These are phyloP conservation scores for Thymelicus lineola DNA, from an alignment of 2,888 invertebrate genomes.

Conservation along the genomic window DNA sequence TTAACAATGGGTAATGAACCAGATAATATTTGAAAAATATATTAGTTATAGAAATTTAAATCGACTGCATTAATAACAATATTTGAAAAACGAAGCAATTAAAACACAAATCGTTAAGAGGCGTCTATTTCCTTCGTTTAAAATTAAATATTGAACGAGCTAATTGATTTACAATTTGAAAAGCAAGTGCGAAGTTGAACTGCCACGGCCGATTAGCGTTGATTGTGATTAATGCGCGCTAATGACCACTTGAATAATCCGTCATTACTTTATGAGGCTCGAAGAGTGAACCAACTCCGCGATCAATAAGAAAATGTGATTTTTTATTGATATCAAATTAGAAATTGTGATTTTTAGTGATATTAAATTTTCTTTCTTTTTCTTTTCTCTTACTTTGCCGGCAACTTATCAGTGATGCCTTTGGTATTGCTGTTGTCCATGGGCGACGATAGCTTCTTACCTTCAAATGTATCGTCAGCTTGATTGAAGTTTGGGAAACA, in stretches of 20 bases:
- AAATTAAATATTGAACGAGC: conserved; percentile 27
- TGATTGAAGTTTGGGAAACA: too few relatives aligned
- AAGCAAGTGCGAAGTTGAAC: conserved; percentile 25
- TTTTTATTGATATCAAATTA: neutral
- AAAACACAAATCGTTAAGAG: neutral
- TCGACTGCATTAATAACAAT: too few relatives aligned
- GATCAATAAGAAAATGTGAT: neutral
- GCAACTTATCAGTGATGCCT: too few relatives aligned
- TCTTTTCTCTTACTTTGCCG: neutral
- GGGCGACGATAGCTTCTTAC: too few relatives aligned
- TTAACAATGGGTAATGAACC: too few relatives aligned
- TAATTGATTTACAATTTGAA: conserved; percentile 28
- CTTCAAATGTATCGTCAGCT: too few relatives aligned
- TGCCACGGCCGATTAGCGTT: conserved; percentile 39
- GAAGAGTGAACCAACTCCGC: too few relatives aligned
- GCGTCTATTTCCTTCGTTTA: neutral
- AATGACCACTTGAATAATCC: conserved; percentile 27
- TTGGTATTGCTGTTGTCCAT: too few relatives aligned
- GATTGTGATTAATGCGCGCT: conserved; percentile 44
- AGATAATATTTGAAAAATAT: too few relatives aligned
- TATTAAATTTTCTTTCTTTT: too few relatives aligned
- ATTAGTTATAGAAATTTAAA: too few relatives aligned
- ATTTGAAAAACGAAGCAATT: neutral
- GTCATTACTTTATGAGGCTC: conserved; percentile 21
- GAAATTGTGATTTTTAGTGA: too few relatives aligned